Evolutionary conservation across 2,888 invertebrate species (phyloP).

Genomic region (Unio delphinus): DNA sequence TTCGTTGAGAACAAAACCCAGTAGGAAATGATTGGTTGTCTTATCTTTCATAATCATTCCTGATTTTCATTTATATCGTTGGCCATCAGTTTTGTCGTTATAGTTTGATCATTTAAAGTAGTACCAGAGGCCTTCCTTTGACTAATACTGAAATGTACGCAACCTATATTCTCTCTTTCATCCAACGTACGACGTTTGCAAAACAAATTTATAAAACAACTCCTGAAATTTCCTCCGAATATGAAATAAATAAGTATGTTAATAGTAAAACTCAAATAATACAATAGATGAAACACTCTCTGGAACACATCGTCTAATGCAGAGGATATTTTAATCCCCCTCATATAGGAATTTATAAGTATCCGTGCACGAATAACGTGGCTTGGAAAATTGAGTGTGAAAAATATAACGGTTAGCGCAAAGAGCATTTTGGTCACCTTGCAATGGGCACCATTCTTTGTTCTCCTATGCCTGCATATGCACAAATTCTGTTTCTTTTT

Average conservation of each 20-base stretch:
- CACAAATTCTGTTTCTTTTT: conserved; percentile 14
- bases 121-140: too few species aligned
- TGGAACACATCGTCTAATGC: conserved; percentile 21
- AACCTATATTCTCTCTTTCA: too few species aligned
- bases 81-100: too few species aligned
- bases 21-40: too few species aligned
- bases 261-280: conserved; percentile 51
- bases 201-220: conserved; percentile 30
- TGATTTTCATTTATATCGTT: too few species aligned
- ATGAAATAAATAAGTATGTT: conserved; percentile 52
- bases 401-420: conserved; percentile 43
- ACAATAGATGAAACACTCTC: conserved; percentile 45
- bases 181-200: background rate
- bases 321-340: conserved; percentile 9
- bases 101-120: too few species aligned
- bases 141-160: too few species aligned
- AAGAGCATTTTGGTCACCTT: conserved; percentile 43
- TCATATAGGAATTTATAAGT: conserved; percentile 23
- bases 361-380: conserved; percentile 40
- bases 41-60: too few species aligned
- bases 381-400: conserved; percentile 47
- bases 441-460: conserved; percentile 25
- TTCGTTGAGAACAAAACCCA: too few species aligned
- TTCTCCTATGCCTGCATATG: conserved; percentile 6
- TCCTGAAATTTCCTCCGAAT: conserved; percentile 51